A percentile compares a stretch with the other conserved stretches of the same genome.
These are phyloP conservation scores for Todiramphus saurophagus DNA, from an alignment of 2,113 vertebrate genomes.

Conservation along the genomic window DNA sequence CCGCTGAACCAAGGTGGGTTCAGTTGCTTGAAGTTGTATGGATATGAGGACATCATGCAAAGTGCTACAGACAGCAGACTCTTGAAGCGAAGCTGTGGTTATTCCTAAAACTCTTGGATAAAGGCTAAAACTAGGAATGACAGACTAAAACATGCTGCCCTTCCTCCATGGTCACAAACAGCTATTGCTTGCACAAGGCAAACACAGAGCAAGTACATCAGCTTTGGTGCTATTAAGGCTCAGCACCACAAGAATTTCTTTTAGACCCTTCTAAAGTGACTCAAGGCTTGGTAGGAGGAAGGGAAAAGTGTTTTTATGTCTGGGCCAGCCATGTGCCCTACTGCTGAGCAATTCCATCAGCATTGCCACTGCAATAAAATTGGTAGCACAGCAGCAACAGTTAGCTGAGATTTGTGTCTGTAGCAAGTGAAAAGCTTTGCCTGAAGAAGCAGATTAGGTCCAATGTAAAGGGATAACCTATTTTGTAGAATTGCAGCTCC, in stretches of 20 bases:
- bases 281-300: neutral
- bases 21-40: neutral
- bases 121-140: neutral
- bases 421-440: neutral
- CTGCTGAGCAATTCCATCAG: neutral
- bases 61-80: fast-evolving
- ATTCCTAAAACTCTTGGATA: neutral
- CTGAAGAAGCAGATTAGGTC: neutral
- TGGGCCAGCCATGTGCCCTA: neutral
- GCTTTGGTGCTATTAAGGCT: neutral
- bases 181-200: neutral
- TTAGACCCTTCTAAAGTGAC: neutral
- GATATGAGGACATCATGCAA: fast-evolving
- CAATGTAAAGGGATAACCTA: neutral
- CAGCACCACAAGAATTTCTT: neutral
- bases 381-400: neutral
- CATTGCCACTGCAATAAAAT: neutral
- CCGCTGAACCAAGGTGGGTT: fast-evolving
- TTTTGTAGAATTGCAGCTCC: slow-evolving; percentile 26
- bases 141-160: neutral
- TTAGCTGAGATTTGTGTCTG: neutral
- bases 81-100: neutral
- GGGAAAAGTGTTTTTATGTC: neutral
- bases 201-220: fast-evolving
- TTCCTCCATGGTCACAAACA: neutral